Evolutionary conservation across 2,113 vertebrate genomes (phyloP), one percentile per base, ranked within the genome.

Genomic region (Helogale parvula): DNA sequence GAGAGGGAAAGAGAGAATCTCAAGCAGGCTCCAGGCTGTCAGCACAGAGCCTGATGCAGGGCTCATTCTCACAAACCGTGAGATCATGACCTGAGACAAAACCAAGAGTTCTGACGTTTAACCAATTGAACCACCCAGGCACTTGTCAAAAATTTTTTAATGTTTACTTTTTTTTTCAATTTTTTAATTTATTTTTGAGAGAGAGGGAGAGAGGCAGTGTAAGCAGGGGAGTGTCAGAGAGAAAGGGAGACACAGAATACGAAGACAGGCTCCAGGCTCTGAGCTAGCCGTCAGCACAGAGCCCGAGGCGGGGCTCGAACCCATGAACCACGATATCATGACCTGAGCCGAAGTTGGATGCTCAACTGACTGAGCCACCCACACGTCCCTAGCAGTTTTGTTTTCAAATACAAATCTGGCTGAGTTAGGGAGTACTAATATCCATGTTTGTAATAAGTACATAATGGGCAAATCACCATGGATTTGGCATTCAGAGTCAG

Each of bases 401-500:
- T 65, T 92, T 93, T 84, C n/a, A 94, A 96, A 89, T 85, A 90
- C 9, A 60, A 87, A 33, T 65, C 47, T 91, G 35, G 12, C 33
- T 69, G 90, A 85, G 66, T 83, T 88, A 93, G 84, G 84, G 54
- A 90, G 45, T 77, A 47, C n/a, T 90, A 85, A 57, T 88, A 88
- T 35, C 69, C 80, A 47, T 0, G 7, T 76, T 92, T 80, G 47
- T 81, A 41, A 87, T 27, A 97, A 93, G 85, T 69, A 74, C 1
- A 89, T 57, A 94, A 66, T 96, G n/a, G 94, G 5, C 57, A 94
- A 54, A 96, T 72, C 7, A 45, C 45, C 57, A 90, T 90, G 52
- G 19, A 90, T 35, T 82, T 21, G 91, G 45, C 96, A 92, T 92
- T 94, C n/a, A 94, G 94, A 91, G 83, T 93, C 76, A 97, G 81